Evolutionary conservation across 2,113 vertebrate genomes (phyloP).

Genomic region (Myrmecophaga tridactyla): DNA sequence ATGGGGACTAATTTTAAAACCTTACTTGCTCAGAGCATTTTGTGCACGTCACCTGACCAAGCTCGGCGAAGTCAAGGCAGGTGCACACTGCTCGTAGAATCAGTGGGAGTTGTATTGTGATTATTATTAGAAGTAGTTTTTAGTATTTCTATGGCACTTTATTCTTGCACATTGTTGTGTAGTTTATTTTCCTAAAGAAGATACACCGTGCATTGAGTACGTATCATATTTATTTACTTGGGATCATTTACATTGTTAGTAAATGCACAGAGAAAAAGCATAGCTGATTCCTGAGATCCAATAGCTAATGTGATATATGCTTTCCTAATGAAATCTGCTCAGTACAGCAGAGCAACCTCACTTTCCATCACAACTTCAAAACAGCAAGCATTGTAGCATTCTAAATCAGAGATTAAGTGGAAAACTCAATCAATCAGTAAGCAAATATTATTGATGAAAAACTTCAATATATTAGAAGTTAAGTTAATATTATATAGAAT

Average conservation of each 20-base stretch:
- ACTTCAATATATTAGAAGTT: conserved; percentile 36
- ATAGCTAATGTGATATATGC: conserved; percentile 2
- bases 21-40: conserved; percentile 14
- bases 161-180: conserved; percentile 58
- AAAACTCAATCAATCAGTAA: neutral
- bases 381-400: neutral
- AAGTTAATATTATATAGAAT: conserved; percentile 28
- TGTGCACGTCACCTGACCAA: conserved; percentile 1
- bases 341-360: conserved; percentile 1
- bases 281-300: neutral
- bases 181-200: conserved; percentile 49
- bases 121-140: conserved; percentile 74
- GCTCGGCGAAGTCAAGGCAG: conserved; percentile 51
- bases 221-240: conserved; percentile 32
- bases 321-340: conserved; percentile 33
- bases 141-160: conserved; percentile 74
- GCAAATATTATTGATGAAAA: conserved; percentile 20
- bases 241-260: conserved; percentile 32
- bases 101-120: conserved; percentile 74
- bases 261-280: conserved; percentile 1
- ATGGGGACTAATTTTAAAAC: conserved; percentile 45
- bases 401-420: conserved; percentile 27
- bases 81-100: conserved; percentile 47
- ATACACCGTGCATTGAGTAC: conserved; percentile 48
- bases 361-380: conserved; percentile 22